Conservation (phyloP, 1,140 invertebrate species). For the Eriocheir sinensis region DNA sequence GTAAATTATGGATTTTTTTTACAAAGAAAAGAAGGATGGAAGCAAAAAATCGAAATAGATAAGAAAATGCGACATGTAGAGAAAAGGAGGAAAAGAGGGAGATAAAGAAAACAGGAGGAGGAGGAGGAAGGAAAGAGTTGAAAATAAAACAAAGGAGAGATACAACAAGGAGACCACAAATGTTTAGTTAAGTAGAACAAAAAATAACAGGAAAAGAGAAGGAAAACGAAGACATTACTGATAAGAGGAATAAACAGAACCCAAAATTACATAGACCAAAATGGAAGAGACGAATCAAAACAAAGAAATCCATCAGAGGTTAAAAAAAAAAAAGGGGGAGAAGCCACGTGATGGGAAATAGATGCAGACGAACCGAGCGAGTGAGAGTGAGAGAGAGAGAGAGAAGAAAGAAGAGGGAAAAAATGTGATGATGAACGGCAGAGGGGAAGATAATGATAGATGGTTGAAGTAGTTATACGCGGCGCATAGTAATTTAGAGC, state of each 20-base stretch:
- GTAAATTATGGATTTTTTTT: no score
- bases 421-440: conserved; percentile 5
- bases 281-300: background rate
- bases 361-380: no score
- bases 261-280: background rate
- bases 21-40: no score
- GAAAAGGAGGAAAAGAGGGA: background rate
- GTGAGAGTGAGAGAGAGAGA: no score
- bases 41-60: no score
- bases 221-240: background rate
- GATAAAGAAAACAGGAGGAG: background rate
- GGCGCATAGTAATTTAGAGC: conserved; percentile 23
- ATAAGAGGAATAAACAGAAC: background rate
- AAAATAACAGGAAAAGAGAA: background rate
- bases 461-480: background rate
- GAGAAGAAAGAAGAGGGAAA: conserved; percentile 24
- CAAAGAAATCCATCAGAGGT: background rate
- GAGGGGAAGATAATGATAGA: conserved; percentile 24
- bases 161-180: background rate
- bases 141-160: background rate
- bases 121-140: background rate
- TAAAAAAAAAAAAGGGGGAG: background rate
- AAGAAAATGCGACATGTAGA: no score
- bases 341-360: conserved; percentile 19
- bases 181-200: background rate